Base-by-base conservation (phyloP, 2,888 invertebrate genomes). In the Rutpela maculata region DNA sequence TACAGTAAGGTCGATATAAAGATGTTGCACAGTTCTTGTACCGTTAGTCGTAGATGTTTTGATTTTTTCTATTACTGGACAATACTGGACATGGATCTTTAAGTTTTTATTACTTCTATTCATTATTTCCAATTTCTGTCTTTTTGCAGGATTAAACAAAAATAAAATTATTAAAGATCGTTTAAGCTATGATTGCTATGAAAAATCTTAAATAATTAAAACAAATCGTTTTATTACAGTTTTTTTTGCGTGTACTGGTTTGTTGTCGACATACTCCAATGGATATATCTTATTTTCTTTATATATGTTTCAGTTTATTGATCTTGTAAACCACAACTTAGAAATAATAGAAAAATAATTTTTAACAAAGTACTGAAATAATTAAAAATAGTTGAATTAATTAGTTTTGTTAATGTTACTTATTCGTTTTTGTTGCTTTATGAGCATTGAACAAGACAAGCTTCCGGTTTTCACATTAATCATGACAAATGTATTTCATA, bases 211-310 rank as follows among this genome's bases (percentile, higher is more conserved):
- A 43, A 43, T 43, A 43, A 43, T 43, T 43, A 43, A 43, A 15
- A 43, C 43, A 43, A 43, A 43, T 43, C 43, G 43, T 43, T 43
- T 43, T 43, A 43, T 43, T 43, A 43, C 43, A 43, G 43, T 43
- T 43, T 43, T 43, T 43, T 43, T 43, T 43, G 15, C 12, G 12
- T 12, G 15, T 43, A 11, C 43, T 43, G 15, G 12, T 43, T 43
- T 43, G 43, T 43, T 43, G 43, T 38, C 63, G 63, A 35, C 63
- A 65, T 38, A 65, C 63, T 65, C 38, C 38, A 38, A 7, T 65
- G 63, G 18, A 38, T 65, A 65, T 38, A 65, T 65, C 63, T 65
- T 65, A 65, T 65, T 65, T 65, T 65, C 63, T 65, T 43, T 43
- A 43, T 35, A 43, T 43, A 43, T 43, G 43, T 43, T 15, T 43